These are phyloP conservation scores for Lithophane socia DNA, from an alignment of 2,888 invertebrate genomes.

Conservation along the genomic window DNA sequence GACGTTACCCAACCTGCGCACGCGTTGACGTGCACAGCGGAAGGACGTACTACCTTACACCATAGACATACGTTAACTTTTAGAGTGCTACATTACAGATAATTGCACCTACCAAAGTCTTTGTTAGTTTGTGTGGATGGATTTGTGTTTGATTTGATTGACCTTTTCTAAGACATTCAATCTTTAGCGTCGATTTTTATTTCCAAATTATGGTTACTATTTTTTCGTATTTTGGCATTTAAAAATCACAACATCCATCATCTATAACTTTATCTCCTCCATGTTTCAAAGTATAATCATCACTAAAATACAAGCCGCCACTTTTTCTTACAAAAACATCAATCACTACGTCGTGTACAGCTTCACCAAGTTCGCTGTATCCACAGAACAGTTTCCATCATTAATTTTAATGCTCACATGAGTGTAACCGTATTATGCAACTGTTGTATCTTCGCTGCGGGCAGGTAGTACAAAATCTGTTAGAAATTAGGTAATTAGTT, in stretches of 20 bases:
- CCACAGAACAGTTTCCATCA: conserved; percentile 28
- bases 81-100: conserved; percentile 44
- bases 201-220: no score
- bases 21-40: conserved; percentile 67
- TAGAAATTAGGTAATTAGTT: conserved; percentile 63
- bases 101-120: conserved; percentile 31
- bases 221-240: no score
- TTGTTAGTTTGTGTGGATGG: neutral
- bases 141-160: conserved; percentile 3
- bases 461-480: conserved; percentile 41
- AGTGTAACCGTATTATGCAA: conserved; percentile 49
- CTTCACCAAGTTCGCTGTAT: conserved; percentile 11
- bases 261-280: neutral
- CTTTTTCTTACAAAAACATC: conserved; percentile 20
- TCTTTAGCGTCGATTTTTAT: no score
- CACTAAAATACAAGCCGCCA: neutral
- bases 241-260: no score
- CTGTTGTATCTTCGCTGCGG: conserved; percentile 16
- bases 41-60: conserved; percentile 71
- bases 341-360: neutral
- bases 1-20: conserved; percentile 63
- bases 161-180: neutral
- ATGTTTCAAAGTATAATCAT: neutral
- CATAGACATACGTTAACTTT: conserved; percentile 33
- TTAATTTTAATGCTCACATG: conserved; percentile 40